Evolutionary conservation across 2,888 invertebrate genomes (phyloP).

Genomic region (Mactromeris polynyma): DNA sequence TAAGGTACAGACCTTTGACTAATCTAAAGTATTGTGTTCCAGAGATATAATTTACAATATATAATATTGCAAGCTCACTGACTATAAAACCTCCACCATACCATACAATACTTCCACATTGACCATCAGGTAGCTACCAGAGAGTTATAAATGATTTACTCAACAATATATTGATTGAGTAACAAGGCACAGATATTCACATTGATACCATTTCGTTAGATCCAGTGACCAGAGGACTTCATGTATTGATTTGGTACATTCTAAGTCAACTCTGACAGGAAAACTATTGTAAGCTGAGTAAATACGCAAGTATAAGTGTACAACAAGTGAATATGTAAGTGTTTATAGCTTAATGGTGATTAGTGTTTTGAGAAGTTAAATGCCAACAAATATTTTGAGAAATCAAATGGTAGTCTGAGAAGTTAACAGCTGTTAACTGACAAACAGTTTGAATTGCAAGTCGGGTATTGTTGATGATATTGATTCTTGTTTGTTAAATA

Average conservation of each 20-base stretch:
- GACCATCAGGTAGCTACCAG: not conserved
- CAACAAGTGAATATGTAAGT: not conserved
- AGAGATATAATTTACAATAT: too few relatives aligned
- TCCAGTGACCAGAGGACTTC: not conserved
- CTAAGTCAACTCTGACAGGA: not conserved
- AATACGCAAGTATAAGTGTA: not conserved
- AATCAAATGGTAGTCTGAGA: too few relatives aligned
- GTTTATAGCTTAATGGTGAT: too few relatives aligned
- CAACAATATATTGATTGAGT: not conserved
- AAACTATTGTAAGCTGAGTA: not conserved
- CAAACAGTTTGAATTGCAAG: too few relatives aligned
- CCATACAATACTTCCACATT: not conserved
- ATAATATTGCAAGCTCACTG: too few relatives aligned
- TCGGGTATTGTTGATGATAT: too few relatives aligned
- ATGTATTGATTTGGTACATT: not conserved
- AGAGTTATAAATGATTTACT: not conserved
- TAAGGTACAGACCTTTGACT: too few relatives aligned
- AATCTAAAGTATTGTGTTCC: too few relatives aligned
- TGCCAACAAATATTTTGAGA: too few relatives aligned
- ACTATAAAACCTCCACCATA: not conserved
- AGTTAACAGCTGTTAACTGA: too few relatives aligned
- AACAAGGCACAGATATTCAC: not conserved
- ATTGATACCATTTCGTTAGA: not conserved
- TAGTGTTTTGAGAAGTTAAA: too few relatives aligned
- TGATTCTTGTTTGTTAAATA: too few relatives aligned